A percentile compares a stretch with the other conserved stretches of the same genome.
Evolutionary conservation across 2,888 invertebrate species (phyloP).

Genomic region (Stenchaetothrips biformis): DNA sequence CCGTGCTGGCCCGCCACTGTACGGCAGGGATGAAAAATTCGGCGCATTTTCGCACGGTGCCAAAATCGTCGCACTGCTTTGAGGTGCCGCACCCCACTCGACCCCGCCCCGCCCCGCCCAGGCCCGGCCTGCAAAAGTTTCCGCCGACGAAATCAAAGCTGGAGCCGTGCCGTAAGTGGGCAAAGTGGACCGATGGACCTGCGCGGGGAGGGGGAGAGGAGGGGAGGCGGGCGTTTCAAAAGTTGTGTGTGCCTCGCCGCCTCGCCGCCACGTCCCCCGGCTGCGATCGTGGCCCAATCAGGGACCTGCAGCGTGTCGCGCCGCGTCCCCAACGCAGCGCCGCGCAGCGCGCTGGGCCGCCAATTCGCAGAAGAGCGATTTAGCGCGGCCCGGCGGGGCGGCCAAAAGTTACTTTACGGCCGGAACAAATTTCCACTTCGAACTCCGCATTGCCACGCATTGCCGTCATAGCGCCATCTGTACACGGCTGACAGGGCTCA

Average conservation of each 20-base stretch:
- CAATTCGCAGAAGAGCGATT: conserved; percentile 20
- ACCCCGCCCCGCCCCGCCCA: no score
- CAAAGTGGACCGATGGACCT: not conserved
- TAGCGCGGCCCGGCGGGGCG: not conserved
- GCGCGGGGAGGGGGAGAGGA: not conserved
- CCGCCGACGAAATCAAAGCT: no score
- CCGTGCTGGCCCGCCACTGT: no score
- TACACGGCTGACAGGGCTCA: not conserved
- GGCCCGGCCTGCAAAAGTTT: no score
- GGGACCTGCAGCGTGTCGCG: not conserved
- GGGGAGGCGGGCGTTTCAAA: not conserved
- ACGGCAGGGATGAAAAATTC: no score
- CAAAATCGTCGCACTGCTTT: no score
- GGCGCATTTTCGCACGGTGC: no score
- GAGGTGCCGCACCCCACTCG: no score
- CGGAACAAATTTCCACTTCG: conserved; percentile 19
- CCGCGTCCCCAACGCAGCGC: no score
- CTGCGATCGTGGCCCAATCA: not conserved
- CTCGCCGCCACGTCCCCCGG: not conserved
- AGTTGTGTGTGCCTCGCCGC: not conserved
- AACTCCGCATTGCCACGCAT: not conserved
- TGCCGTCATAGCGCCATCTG: not conserved
- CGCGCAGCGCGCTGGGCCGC: not conserved
- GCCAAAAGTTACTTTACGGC: conserved; percentile 2
- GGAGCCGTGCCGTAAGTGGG: not conserved